Evolutionary conservation across 2,113 vertebrate species (phyloP).

Genomic region (Scomber colias): DNA sequence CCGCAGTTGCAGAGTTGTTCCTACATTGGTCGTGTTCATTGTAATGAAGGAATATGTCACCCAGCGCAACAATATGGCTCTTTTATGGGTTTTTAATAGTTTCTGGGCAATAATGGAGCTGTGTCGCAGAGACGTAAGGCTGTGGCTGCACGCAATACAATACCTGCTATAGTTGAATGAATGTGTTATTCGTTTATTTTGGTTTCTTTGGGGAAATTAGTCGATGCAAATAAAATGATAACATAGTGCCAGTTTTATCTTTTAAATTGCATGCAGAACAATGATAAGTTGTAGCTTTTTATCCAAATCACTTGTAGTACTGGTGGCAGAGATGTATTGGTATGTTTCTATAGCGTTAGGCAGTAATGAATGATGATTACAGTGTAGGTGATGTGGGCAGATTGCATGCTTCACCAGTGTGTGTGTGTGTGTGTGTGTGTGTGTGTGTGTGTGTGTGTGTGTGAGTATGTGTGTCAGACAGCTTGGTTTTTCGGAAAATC

Average conservation of each 20-base stretch:
- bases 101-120: background rate
- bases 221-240: no score
- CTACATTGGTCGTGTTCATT: background rate
- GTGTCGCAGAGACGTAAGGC: background rate
- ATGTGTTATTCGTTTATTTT: background rate
- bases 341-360: no score
- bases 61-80: background rate
- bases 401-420: no score
- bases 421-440: no score
- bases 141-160: background rate
- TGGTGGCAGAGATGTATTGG: no score
- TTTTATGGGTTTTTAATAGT: conserved; percentile 37
- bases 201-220: no score
- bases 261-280: background rate
- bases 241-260: no score
- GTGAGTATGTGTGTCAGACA: no score
- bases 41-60: conserved; percentile 24
- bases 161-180: background rate
- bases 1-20: background rate
- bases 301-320: no score
- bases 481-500: background rate
- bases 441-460: no score
- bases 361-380: no score
- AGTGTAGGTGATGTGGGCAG: no score
- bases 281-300: background rate